Percentiles rank a stretch among this genome's conserved stretches.
phyloP scores from a whole-genome alignment of 2,113 vertebrate genomes.

The Coryphaenoides rupestris region DNA sequence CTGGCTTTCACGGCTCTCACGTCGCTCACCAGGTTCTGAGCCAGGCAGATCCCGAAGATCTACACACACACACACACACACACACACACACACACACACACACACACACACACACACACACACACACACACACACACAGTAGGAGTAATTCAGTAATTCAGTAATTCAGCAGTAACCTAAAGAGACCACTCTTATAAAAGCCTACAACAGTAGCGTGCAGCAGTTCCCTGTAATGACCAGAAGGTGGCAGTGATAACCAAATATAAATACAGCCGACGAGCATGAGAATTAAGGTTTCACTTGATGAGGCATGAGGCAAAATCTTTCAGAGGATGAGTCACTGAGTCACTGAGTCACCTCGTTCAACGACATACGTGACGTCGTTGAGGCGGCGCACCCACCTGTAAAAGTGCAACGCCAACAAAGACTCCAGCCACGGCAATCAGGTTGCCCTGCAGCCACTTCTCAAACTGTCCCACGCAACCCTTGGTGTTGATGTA shows the following conservation, averaged over 20 bases:
- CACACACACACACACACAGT: slow-evolving; percentile 35
- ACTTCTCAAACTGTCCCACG: slow-evolving; percentile 90
- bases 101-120: too few species aligned
- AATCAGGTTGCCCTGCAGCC: slow-evolving; percentile 89
- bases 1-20: slow-evolving; percentile 88
- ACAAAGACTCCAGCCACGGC: slow-evolving; percentile 85
- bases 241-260: slow-evolving; percentile 54
- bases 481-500: slow-evolving; percentile 90
- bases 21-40: slow-evolving; percentile 86
- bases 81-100: too few species aligned
- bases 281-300: background rate
- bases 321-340: too few species aligned
- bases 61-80: slow-evolving; percentile 42
- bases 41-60: slow-evolving; percentile 89
- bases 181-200: background rate
- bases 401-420: slow-evolving; percentile 87
- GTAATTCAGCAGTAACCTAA: background rate
- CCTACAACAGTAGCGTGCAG: background rate
- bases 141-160: background rate
- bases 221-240: slow-evolving; percentile 32
- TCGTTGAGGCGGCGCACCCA: slow-evolving; percentile 36
- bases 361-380: too few species aligned
- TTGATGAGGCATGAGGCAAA: too few species aligned
- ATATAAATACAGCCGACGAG: slow-evolving; percentile 4
- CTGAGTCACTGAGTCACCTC: too few species aligned